Base-by-base conservation (phyloP, 2,113 vertebrate genomes). In the Vanacampus margaritifer region DNA sequence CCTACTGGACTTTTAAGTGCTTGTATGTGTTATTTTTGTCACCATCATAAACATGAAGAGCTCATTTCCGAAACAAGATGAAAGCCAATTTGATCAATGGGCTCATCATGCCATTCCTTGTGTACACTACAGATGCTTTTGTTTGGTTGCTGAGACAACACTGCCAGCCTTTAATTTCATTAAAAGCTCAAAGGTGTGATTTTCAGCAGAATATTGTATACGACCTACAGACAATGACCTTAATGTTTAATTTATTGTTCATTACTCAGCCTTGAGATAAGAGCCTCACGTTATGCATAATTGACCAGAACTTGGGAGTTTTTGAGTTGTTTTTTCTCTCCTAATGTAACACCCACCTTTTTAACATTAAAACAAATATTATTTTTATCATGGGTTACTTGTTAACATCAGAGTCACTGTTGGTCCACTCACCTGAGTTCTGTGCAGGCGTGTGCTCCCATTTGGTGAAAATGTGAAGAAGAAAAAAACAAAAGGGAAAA, bases 131-230 rank as follows among this genome's bases (percentile, higher is more conserved):
- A 58, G 51, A 76, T 51, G 53, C 46, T 48, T 48, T n/a, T 48
- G 19, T 48, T 48, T 48, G 7, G 2, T 48, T 48, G 46, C 46
- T 8, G 35, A 45, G 61, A 46, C 26, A 23, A 72, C 64, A 64
- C 68, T 67, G 63, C 56, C 53, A 73, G 46, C 46, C 46, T 64
- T 63, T 73, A 65, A 78, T 80, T 75, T 78, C 78, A 85, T 81
- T 80, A 77, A 13, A 79, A 79, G 75, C 73, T 57, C 72, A 68
- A 73, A 73, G 1, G 71, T 62, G 28, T 74, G 72, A 82, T 85
- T 82, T 72, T 28, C 64, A 41, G 64, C 36, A 53, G 48, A 74
- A 79, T 76, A 53, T 75, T 79, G 78, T 41, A 59, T 32, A 57
- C 68, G 71, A 60, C 61, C n/a, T 0, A 0, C 37, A 59, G 75